phyloP scores from a whole-genome alignment of 2,797 vertebrate species.

The Tamandua tetradactyla region DNA sequence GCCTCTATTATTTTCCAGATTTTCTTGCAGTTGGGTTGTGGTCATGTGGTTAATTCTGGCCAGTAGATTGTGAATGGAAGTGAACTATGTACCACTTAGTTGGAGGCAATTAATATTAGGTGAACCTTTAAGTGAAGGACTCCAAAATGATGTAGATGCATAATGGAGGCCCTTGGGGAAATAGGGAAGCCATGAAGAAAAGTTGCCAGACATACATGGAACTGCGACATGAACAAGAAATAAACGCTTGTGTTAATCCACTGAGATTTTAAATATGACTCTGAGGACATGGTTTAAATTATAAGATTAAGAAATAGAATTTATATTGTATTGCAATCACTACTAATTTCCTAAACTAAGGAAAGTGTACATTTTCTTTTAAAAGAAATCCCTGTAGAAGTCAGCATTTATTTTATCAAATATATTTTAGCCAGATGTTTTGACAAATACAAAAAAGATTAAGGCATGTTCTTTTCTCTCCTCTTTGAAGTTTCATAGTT shows the following conservation, averaged over 20 bases:
- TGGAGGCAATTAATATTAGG: background rate
- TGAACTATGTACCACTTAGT: background rate
- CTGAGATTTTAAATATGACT: background rate
- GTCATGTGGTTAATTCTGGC: background rate
- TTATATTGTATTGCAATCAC: background rate
- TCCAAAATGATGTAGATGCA: background rate
- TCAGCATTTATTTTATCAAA: background rate
- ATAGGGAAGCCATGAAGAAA: background rate
- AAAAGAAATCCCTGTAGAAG: background rate
- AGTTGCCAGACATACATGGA: background rate
- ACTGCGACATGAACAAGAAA: background rate
- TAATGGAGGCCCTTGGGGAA: background rate
- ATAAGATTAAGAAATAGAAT: background rate
- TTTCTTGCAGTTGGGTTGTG: background rate
- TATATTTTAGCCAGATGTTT: background rate
- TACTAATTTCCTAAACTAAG: background rate
- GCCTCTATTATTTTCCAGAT: background rate
- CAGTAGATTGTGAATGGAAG: background rate
- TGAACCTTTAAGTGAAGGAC: background rate
- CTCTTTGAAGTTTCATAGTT: background rate
- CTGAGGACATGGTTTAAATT: background rate
- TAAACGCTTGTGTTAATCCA: background rate
- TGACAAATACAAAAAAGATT: background rate
- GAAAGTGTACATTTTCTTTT: conserved; percentile 46
- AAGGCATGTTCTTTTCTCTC: background rate